These are phyloP conservation scores for Aplochiton taeniatus DNA, from an alignment of 2,797 vertebrate species.

Conservation along the genomic window DNA sequence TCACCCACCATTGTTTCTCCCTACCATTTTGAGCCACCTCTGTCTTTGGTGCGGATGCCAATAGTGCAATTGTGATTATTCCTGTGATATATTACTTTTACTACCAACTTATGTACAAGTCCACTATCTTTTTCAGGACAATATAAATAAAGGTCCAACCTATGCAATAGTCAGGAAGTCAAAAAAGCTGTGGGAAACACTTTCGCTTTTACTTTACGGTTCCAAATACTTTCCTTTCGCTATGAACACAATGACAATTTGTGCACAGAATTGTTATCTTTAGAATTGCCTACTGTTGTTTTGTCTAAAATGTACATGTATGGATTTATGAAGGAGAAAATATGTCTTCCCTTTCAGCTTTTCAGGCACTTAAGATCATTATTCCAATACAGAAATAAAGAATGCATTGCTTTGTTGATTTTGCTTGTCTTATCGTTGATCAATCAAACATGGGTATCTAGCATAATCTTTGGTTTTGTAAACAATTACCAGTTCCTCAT, in stretches of 20 bases:
- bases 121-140: too few relatives aligned
- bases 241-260: slow-evolving; percentile 28
- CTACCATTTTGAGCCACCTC: too few relatives aligned
- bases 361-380: slow-evolving; percentile 84
- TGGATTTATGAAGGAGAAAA: slow-evolving; percentile 64
- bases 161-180: too few relatives aligned
- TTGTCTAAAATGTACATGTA: slow-evolving; percentile 73
- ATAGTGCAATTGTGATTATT: too few relatives aligned
- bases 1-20: too few relatives aligned
- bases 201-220: slow-evolving; percentile 12
- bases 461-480: slow-evolving; percentile 87
- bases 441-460: slow-evolving; percentile 71
- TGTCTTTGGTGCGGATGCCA: too few relatives aligned
- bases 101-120: too few relatives aligned
- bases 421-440: slow-evolving; percentile 20
- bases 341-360: slow-evolving; percentile 78
- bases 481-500: slow-evolving; percentile 76
- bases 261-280: slow-evolving; percentile 31
- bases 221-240: slow-evolving; percentile 55
- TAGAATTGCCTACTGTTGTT: slow-evolving; percentile 78
- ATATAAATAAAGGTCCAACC: too few relatives aligned
- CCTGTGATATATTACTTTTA: too few relatives aligned
- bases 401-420: slow-evolving; percentile 78
- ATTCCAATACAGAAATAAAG: slow-evolving; percentile 87
- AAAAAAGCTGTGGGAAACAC: not conserved